Evolutionary conservation across 2,113 vertebrate genomes (phyloP).

Genomic region (Pollachius pollachius): DNA sequence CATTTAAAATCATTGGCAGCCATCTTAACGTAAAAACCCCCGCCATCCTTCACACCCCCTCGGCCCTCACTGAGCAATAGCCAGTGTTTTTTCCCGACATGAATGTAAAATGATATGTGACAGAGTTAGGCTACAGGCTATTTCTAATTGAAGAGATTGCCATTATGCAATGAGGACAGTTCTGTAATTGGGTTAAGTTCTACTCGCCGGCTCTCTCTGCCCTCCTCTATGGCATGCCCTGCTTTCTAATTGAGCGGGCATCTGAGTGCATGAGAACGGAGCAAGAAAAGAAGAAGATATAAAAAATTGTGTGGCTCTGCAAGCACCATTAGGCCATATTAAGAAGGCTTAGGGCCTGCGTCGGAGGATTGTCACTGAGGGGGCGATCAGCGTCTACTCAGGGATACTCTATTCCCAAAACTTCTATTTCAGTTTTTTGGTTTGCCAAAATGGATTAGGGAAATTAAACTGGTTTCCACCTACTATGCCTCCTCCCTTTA

Average conservation of each 20-base stretch:
- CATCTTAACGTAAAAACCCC: too few species aligned
- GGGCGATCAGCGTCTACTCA: slow-evolving; percentile 24
- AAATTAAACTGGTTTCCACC: slow-evolving; percentile 25
- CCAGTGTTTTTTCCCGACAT: background rate
- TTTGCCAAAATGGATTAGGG: slow-evolving; percentile 46
- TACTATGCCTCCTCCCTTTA: too few species aligned
- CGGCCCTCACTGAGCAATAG: background rate
- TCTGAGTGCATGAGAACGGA: slow-evolving; percentile 20
- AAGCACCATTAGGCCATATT: slow-evolving; percentile 57
- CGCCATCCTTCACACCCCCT: background rate
- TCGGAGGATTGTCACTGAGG: slow-evolving; percentile 31
- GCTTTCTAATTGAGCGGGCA: slow-evolving; percentile 18
- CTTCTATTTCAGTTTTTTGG: slow-evolving; percentile 37
- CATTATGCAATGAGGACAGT: slow-evolving; percentile 32
- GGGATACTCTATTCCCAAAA: slow-evolving; percentile 48
- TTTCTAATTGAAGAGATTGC: slow-evolving; percentile 36
- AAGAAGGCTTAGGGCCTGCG: slow-evolving; percentile 52
- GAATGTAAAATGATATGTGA: slow-evolving; percentile 21
- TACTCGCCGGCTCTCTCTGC: slow-evolving; percentile 13
- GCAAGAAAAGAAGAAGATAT: background rate
- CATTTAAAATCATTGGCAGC: too few species aligned
- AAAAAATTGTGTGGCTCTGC: slow-evolving; percentile 16
- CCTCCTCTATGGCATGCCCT: slow-evolving; percentile 22
- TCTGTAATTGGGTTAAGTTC: slow-evolving; percentile 36
- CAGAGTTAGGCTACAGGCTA: slow-evolving; percentile 11